phyloP scores from a whole-genome alignment of 1,140 invertebrate genomes.

The Drosophila trapezifrons region DNA sequence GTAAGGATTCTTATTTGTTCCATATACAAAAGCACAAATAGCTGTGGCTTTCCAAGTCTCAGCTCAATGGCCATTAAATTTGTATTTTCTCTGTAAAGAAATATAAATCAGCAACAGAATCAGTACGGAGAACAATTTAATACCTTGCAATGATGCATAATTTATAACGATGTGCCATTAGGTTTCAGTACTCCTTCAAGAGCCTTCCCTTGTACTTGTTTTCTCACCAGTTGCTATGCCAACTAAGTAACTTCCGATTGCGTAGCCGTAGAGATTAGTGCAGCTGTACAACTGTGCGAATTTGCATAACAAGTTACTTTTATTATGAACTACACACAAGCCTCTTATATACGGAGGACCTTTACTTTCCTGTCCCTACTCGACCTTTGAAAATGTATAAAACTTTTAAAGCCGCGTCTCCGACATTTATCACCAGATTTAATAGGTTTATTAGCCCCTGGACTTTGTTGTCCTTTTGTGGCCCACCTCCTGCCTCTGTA shows the following conservation, averaged over 20 bases:
- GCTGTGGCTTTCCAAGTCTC: no score
- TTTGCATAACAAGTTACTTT: background rate
- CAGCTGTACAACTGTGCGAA: no score
- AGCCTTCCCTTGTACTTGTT: background rate
- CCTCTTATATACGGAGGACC: background rate
- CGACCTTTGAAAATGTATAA: background rate
- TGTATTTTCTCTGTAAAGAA: background rate
- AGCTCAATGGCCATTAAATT: background rate
- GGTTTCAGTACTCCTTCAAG: no score
- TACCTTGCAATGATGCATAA: no score
- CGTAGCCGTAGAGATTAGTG: background rate
- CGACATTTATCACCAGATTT: conserved; percentile 30
- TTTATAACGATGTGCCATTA: no score
- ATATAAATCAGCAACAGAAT: background rate
- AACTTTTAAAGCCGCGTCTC: conserved; percentile 9
- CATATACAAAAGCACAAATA: conserved; percentile 1
- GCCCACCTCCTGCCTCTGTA: no score
- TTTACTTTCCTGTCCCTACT: background rate
- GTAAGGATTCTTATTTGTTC: conserved; percentile 3
- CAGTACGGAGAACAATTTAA: no score
- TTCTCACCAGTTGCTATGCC: background rate
- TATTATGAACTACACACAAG: background rate
- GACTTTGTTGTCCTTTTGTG: conserved; percentile 13
- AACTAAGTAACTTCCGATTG: conserved; percentile 2
- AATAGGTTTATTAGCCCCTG: conserved; percentile 45